phyloP scores from a whole-genome alignment of 2,113 vertebrate genomes.

The Octodon degus region DNA sequence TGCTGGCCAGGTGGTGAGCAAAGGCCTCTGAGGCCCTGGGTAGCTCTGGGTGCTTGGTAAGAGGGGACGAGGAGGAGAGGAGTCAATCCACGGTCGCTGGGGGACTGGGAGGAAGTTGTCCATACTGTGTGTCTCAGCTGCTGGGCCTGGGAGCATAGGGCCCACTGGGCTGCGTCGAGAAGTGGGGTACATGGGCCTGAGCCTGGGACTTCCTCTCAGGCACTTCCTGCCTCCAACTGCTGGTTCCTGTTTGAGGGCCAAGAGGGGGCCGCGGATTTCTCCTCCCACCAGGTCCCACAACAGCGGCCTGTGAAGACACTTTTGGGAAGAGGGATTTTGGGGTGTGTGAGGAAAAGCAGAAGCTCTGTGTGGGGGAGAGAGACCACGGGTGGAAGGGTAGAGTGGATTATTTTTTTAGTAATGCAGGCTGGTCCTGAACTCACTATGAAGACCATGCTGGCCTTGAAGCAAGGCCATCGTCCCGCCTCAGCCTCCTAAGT shows the following conservation, averaged over 20 bases:
- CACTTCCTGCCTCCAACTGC: slow-evolving; percentile 70
- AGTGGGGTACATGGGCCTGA: neutral
- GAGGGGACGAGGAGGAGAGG: neutral
- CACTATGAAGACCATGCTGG: neutral
- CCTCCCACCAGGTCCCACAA: neutral
- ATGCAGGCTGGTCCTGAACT: neutral
- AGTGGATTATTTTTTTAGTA: neutral
- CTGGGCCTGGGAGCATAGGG: neutral
- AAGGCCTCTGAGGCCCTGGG: neutral
- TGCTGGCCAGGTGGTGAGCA: neutral
- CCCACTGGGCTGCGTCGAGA: neutral
- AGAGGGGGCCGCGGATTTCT: neutral
- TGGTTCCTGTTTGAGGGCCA: slow-evolving; percentile 74
- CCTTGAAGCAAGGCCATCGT: neutral
- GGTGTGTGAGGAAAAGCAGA: neutral
- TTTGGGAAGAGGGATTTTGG: neutral
- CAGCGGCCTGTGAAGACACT: neutral
- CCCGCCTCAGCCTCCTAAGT: neutral
- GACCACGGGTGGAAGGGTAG: neutral
- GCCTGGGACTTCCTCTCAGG: slow-evolving; percentile 66
- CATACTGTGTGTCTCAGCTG: neutral
- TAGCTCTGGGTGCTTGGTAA: neutral
- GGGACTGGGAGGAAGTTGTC: neutral
- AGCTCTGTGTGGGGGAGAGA: neutral
- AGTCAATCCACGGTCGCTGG: too few species aligned